Percentiles rank a stretch among this genome's conserved stretches.
These are phyloP conservation scores for Porites rus DNA, from an alignment of 92 coral and sea anemone species.

Conservation along the genomic window DNA sequence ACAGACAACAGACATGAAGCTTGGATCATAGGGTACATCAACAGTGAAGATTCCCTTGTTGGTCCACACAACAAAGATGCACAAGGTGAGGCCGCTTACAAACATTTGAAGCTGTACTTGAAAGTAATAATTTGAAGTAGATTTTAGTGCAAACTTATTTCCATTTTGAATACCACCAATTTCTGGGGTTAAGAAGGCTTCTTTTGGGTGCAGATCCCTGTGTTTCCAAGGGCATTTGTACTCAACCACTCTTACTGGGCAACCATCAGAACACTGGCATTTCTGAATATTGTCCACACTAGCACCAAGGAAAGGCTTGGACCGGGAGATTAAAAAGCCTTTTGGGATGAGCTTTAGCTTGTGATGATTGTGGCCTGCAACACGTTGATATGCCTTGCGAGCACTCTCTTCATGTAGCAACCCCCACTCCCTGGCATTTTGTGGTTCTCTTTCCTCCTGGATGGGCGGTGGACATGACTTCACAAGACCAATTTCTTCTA, in stretches of 20 bases:
- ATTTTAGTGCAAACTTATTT: conserved; percentile 58
- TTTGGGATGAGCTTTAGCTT: too few relatives aligned
- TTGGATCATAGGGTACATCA: conserved; percentile 56
- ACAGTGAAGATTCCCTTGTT: conserved; percentile 62
- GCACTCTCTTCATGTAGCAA: too few relatives aligned
- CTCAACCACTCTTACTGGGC: conserved; percentile 64
- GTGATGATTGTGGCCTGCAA: too few relatives aligned
- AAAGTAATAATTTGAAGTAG: conserved; percentile 67
- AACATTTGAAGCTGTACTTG: conserved; percentile 80
- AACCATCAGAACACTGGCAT: conserved; percentile 61
- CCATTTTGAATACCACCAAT: conserved; percentile 73
- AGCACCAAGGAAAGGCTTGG: conserved; percentile 81
- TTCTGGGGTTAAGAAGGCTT: conserved; percentile 78
- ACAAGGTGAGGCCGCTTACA: conserved; percentile 59
- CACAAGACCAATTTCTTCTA: too few relatives aligned
- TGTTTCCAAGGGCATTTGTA: conserved; percentile 86
- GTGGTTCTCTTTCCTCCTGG: too few relatives aligned
- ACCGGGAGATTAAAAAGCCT: too few relatives aligned
- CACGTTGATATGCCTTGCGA: too few relatives aligned
- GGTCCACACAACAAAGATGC: conserved; percentile 73
- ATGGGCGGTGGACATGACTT: too few relatives aligned
- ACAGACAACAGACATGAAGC: conserved; percentile 72
- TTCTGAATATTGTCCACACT: conserved; percentile 74
- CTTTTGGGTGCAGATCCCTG: conserved; percentile 73
- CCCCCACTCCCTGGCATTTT: too few relatives aligned